Conservation (phyloP, 2,113 vertebrate species). For the Oxygymnocypris stewartii region DNA sequence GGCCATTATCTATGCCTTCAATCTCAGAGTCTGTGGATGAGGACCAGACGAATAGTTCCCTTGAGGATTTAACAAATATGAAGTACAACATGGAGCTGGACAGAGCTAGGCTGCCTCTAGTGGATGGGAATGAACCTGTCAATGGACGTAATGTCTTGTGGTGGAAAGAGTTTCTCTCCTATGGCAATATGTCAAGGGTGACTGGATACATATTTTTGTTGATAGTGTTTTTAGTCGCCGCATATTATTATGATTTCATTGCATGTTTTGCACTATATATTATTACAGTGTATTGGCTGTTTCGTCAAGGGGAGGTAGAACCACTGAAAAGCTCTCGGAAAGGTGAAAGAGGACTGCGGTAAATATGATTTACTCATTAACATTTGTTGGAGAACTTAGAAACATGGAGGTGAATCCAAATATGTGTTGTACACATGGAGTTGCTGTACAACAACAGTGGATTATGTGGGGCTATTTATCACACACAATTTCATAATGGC, state of each 20-base stretch:
- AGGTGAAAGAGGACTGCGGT: constrained; percentile 29
- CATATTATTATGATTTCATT: constrained; percentile 87
- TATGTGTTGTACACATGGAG: neutral
- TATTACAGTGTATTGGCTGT: constrained; percentile 86
- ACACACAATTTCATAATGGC: neutral
- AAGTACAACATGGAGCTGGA: constrained; percentile 25
- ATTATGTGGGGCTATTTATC: neutral
- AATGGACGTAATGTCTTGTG: constrained; percentile 50
- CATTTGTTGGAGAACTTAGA: neutral
- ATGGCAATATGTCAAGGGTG: constrained; percentile 74
- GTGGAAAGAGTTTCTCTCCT: constrained; percentile 70
- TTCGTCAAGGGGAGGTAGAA: constrained; percentile 72
- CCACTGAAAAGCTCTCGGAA: constrained; percentile 68
- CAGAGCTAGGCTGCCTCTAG: constrained; percentile 5
- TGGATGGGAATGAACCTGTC: constrained; percentile 58
- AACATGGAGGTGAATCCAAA: neutral
- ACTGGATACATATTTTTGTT: constrained; percentile 77
- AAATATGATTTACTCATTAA: neutral
- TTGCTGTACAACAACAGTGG: neutral
- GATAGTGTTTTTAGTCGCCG: constrained; percentile 80
- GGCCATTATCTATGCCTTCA: constrained; percentile 63
- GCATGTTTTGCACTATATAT: constrained; percentile 88
- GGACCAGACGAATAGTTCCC: constrained; percentile 52
- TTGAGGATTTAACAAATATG: constrained; percentile 33
- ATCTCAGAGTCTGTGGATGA: constrained; percentile 73